phyloP scores from a whole-genome alignment of 2,797 vertebrate species.

The Schizothorax lantsangensis region DNA sequence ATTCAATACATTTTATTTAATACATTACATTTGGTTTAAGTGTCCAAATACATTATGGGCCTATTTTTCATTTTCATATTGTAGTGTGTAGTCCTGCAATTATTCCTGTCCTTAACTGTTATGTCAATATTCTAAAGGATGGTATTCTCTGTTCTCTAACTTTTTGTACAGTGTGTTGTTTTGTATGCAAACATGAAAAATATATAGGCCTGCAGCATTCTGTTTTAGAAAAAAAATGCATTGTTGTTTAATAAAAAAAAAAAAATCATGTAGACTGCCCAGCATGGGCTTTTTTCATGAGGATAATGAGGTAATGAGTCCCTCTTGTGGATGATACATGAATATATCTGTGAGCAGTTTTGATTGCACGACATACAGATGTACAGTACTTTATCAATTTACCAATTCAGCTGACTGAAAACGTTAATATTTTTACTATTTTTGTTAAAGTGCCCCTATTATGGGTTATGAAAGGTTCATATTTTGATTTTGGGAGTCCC shows the following conservation, averaged over 20 bases:
- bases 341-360: not conserved
- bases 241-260: too few species aligned
- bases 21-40: not conserved
- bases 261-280: not conserved
- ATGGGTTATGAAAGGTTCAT: too few species aligned
- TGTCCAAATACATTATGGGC: not conserved
- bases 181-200: not conserved
- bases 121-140: not conserved
- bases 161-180: not conserved
- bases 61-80: not conserved
- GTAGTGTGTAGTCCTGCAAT: not conserved
- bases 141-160: not conserved
- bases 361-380: not conserved
- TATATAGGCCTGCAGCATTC: not conserved
- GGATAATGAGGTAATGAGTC: conserved; percentile 1
- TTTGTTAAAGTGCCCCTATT: not conserved
- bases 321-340: conserved; percentile 30
- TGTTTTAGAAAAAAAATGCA: not conserved
- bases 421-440: not conserved
- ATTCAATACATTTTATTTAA: not conserved
- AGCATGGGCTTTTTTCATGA: not conserved
- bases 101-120: not conserved
- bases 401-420: not conserved
- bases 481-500: too few species aligned
- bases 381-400: not conserved